Evolutionary conservation across 1,140 invertebrate genomes (phyloP).

Genomic region (Theocolax elegans): DNA sequence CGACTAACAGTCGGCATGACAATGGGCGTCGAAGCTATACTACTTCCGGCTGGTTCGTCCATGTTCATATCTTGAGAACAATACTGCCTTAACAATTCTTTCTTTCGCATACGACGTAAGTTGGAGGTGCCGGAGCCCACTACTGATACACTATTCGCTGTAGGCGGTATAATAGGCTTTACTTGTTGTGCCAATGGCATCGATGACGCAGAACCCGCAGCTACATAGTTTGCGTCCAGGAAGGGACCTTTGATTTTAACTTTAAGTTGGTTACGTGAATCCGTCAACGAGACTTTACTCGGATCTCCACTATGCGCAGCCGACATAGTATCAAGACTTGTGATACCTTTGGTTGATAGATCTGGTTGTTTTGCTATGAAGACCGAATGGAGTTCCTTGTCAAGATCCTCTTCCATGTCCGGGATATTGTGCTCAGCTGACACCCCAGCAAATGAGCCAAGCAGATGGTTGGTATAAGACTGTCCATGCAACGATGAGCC

Average conservation of each 20-base stretch:
- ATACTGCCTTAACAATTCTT: slow-evolving; percentile 85
- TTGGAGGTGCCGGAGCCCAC: slow-evolving; percentile 73
- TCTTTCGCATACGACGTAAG: slow-evolving; percentile 87
- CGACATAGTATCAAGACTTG: slow-evolving; percentile 43
- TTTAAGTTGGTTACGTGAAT: slow-evolving; percentile 85
- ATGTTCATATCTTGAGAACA: slow-evolving; percentile 89
- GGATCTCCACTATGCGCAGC: slow-evolving; percentile 56
- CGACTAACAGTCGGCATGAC: slow-evolving; percentile 74
- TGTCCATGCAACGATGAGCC: slow-evolving; percentile 67
- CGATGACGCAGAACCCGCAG: slow-evolving; percentile 68
- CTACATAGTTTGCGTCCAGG: slow-evolving; percentile 78
- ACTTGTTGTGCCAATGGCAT: slow-evolving; percentile 67
- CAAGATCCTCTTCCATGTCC: slow-evolving; percentile 81
- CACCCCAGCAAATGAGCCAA: slow-evolving; percentile 67
- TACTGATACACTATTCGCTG: slow-evolving; percentile 59
- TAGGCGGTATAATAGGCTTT: slow-evolving; percentile 66
- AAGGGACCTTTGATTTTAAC: slow-evolving; percentile 92
- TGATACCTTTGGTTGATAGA: slow-evolving; percentile 36
- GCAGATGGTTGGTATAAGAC: slow-evolving; percentile 72
- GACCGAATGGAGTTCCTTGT: slow-evolving; percentile 78
- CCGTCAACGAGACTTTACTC: slow-evolving; percentile 76
- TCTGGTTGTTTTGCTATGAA: slow-evolving; percentile 70
- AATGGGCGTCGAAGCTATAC: slow-evolving; percentile 67
- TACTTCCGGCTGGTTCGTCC: slow-evolving; percentile 71
- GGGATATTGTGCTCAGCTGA: slow-evolving; percentile 75